Evolutionary conservation across 64 coral and sea anemone genomes (phyloP).

Genomic region (Porites lutea): DNA sequence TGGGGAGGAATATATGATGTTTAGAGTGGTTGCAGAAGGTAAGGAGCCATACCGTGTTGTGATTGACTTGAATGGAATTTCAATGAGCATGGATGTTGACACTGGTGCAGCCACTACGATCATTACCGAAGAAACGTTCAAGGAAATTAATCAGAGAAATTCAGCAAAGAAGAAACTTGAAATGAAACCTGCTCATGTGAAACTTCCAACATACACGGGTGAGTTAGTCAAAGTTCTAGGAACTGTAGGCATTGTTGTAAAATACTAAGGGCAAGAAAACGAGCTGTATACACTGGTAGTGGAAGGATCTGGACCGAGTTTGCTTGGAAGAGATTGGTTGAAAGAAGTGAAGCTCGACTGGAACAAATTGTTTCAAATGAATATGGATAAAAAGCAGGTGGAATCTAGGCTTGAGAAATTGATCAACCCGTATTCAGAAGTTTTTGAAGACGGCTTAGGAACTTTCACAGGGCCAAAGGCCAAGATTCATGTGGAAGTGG

Average conservation of each 20-base stretch:
- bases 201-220: slow-evolving; percentile 24
- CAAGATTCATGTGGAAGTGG: slow-evolving; percentile 56
- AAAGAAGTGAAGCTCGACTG: slow-evolving; percentile 28
- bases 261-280: slow-evolving; percentile 7
- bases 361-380: background rate
- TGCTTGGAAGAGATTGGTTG: slow-evolving; percentile 1
- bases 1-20: background rate
- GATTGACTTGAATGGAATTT: slow-evolving; percentile 1
- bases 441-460: slow-evolving; percentile 47
- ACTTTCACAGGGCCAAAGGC: slow-evolving; percentile 46
- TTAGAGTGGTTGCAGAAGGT: background rate
- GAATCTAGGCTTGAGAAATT: background rate
- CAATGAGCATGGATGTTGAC: background rate
- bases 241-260: background rate
- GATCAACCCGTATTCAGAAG: too few relatives aligned
- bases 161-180: background rate
- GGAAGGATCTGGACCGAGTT: background rate
- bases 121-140: background rate
- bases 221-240: background rate
- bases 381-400: background rate
- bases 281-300: background rate
- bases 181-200: background rate
- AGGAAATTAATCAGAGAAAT: too few relatives aligned
- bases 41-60: background rate
- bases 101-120: background rate